Base-by-base conservation (phyloP, 2,797 vertebrate species). In the Cuculus canorus region DNA sequence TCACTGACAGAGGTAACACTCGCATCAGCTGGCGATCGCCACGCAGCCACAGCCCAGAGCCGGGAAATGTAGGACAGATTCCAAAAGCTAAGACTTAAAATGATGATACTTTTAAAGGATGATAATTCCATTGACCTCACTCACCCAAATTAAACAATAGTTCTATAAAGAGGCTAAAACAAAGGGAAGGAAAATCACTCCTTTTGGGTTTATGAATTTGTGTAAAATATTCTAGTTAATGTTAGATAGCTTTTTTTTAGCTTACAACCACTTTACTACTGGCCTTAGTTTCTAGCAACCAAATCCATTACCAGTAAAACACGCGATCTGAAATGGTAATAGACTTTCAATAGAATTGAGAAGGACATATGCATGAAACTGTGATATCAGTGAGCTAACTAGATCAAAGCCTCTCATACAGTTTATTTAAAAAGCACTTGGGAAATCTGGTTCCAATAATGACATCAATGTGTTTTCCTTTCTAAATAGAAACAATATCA, bases 401-500 rank as follows among this genome's bases (percentile, higher is more conserved):
- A 93, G 96, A 96, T 97, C 96, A 97, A 97, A 97, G 97, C 63
- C 70, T 91, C 28, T 93, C 63, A 56, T 81, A 86, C 56, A 91
- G 95, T 93, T 96, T 96, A 90, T 96, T 96, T 96, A 93, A 96
- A 96, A 97, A 96, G 30, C 71, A 69, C 68, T 96, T 86, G 86
- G 77, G 82, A 92, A 95, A 96, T 96, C 90, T 94, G 80, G 65
- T 77, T 96, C 71, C 64, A 95, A 66, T 96, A 97, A 97, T 90
- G 61, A 90, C 68, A 97, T 96, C 94, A 96, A 64, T 88, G 72
- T 93, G 91, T 57, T 96, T 95, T 75, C 57, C 64, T 86, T 94
- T 97, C 88, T 66, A 93, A 96, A 97, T 39, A 91, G 94, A 85
- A 95, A 92, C 41, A 90, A 80, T 72, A 93, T 81, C 56, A 32